Evolutionary conservation across 2,113 vertebrate species (phyloP).

Genomic region (Bostrychus sinensis): DNA sequence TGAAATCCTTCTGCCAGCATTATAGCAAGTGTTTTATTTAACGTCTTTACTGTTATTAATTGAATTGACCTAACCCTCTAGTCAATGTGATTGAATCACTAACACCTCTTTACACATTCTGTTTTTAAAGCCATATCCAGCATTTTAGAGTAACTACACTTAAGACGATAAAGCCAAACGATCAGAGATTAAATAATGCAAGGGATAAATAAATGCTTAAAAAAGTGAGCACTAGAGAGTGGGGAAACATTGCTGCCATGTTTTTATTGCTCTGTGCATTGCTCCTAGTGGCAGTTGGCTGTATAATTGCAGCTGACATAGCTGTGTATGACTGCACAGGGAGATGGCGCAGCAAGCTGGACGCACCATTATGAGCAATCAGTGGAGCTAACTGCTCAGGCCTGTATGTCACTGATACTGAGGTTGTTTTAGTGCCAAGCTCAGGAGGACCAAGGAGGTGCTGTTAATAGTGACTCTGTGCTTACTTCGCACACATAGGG

Average conservation of each 20-base stretch:
- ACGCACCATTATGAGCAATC: slow-evolving; percentile 9
- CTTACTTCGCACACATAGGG: neutral
- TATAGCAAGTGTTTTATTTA: neutral
- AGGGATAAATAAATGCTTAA: neutral
- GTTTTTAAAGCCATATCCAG: neutral
- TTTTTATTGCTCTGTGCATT: slow-evolving; percentile 2
- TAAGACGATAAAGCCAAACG: neutral
- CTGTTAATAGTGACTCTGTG: neutral
- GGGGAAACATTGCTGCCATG: slow-evolving; percentile 5
- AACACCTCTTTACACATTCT: neutral
- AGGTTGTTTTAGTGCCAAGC: slow-evolving; percentile 2
- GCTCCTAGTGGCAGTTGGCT: slow-evolving; percentile 4
- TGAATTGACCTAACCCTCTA: neutral
- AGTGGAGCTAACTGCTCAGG: slow-evolving; percentile 12
- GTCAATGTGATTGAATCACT: neutral
- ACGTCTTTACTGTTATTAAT: neutral
- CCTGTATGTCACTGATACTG: slow-evolving; percentile 2
- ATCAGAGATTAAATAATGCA: neutral
- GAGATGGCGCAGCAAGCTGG: slow-evolving; percentile 3
- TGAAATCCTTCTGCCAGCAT: neutral
- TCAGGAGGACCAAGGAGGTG: neutral
- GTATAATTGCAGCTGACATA: slow-evolving; percentile 23
- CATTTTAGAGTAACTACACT: neutral
- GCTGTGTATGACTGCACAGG: slow-evolving; percentile 26
- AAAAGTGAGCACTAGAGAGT: neutral